These are phyloP conservation scores for Bombus pascuorum DNA, from an alignment of 1,140 invertebrate species.

Conservation along the genomic window DNA sequence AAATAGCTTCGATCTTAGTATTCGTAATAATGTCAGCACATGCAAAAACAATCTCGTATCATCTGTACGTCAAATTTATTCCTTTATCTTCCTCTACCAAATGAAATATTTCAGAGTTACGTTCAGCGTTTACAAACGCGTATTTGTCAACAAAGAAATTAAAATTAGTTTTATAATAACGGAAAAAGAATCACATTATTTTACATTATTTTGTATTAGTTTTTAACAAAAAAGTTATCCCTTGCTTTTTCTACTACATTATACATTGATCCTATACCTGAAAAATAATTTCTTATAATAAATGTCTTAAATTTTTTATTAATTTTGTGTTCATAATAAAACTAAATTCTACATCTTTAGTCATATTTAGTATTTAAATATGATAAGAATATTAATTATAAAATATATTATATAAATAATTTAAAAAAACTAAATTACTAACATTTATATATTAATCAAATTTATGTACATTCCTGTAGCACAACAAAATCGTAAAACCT, in stretches of 20 bases:
- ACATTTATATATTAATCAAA: neutral
- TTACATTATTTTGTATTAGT: neutral
- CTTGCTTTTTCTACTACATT: neutral
- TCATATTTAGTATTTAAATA: neutral
- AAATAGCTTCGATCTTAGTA: constrained; percentile 55
- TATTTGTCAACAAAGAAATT: neutral
- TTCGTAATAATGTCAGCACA: constrained; percentile 64
- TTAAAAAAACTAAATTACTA: neutral
- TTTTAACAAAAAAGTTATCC: neutral
- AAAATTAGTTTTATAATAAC: neutral
- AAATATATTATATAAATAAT: neutral
- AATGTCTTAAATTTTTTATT: neutral
- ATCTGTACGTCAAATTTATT: neutral
- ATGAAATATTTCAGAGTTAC: constrained; percentile 32
- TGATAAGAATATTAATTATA: neutral
- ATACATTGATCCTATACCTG: neutral
- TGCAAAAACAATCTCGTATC: constrained; percentile 10
- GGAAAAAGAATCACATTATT: neutral
- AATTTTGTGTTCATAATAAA: neutral
- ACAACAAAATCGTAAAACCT: neutral
- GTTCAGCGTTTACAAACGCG: neutral
- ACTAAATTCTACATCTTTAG: neutral
- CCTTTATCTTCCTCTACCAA: constrained; percentile 19
- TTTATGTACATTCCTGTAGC: rapidly evolving
- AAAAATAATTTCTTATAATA: neutral